Percentiles rank a stretch among this genome's conserved stretches.
These are phyloP conservation scores for Heloderma charlesbogerti DNA, from an alignment of 2,113 vertebrate genomes.

Conservation along the genomic window DNA sequence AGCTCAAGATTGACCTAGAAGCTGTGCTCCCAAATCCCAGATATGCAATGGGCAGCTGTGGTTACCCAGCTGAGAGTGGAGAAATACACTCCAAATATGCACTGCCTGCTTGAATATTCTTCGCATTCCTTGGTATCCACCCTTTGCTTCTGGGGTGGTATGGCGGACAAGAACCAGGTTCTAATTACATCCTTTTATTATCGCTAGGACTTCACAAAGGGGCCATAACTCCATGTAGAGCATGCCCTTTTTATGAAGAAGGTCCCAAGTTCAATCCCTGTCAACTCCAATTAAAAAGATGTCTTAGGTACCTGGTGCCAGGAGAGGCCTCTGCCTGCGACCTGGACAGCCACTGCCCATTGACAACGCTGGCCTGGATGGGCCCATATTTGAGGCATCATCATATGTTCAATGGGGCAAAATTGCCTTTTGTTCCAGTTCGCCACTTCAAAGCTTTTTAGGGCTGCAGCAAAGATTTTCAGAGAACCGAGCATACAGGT, in stretches of 20 bases:
- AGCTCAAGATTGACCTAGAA: neutral
- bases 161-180: neutral
- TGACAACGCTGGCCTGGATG: neutral
- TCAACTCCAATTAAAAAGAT: neutral
- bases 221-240: too few species aligned
- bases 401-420: neutral
- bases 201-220: neutral
- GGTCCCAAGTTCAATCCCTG: neutral
- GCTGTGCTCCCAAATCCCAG: neutral
- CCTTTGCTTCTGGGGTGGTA: neutral
- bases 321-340: neutral
- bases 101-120: neutral
- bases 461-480: neutral
- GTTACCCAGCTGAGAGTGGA: neutral
- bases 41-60: neutral
- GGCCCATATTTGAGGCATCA: neutral
- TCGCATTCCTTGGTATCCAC: neutral
- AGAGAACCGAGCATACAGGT: neutral
- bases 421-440: neutral
- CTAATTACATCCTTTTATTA: neutral
- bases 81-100: neutral
- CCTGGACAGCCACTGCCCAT: neutral
- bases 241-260: neutral
- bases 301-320: neutral
- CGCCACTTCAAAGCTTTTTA: neutral